A percentile compares a stretch with the other conserved stretches of the same genome.
Conservation (phyloP, 2,797 vertebrate genomes). For the Morelia viridis region DNA sequence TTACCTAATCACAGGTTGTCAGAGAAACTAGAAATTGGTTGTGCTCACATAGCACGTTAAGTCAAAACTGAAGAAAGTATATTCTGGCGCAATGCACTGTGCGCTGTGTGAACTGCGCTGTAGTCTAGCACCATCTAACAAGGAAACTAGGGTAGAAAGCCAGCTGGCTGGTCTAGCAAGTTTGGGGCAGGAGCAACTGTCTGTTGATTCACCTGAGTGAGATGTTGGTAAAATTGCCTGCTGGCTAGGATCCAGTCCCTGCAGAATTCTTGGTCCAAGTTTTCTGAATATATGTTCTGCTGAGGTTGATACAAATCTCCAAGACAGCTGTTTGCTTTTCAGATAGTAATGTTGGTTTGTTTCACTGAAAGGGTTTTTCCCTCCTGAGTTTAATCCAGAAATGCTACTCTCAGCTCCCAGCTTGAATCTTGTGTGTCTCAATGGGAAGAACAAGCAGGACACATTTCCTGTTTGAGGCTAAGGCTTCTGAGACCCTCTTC, state of each 20-base stretch:
- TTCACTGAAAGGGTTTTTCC: neutral
- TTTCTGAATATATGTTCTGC: neutral
- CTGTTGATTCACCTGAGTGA: neutral
- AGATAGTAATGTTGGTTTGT: neutral
- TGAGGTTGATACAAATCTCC: fast-evolving
- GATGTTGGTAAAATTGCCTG: neutral
- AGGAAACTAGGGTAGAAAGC: neutral
- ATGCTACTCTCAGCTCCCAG: too few relatives aligned
- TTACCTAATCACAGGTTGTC: neutral
- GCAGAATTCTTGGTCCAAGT: slow-evolving; percentile 26
- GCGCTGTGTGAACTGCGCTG: too few relatives aligned
- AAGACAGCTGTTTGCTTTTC: neutral
- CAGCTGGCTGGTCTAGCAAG: neutral
- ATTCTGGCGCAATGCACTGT: too few relatives aligned
- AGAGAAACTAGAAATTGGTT: neutral
- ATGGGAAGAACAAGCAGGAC: slow-evolving; percentile 23
- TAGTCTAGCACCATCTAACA: neutral
- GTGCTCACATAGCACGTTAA: too few relatives aligned
- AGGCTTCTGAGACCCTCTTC: neutral
- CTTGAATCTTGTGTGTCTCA: slow-evolving; percentile 40
- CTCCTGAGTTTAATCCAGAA: too few relatives aligned
- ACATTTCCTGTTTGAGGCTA: neutral
- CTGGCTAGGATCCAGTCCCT: slow-evolving; percentile 7
- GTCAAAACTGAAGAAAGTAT: too few relatives aligned
- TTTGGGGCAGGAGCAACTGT: neutral